Percentiles rank a stretch among this genome's conserved stretches.
Evolutionary conservation across 1,140 invertebrate genomes (phyloP).

Genomic region (silkworm (Bombyx mori)): ASM3026992v2 NC_085113.1:2121001-2121500

Average conservation of each 20-base stretch:
- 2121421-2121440: conserved; percentile 23
- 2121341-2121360: conserved; percentile 31
- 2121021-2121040: too few species aligned
- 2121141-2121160: too few species aligned
- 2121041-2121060: too few species aligned
- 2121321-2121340: conserved; percentile 1
- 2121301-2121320: neutral
- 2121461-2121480: conserved; percentile 21
- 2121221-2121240: too few species aligned
- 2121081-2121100: too few species aligned
- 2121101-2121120: too few species aligned
- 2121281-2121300: conserved; percentile 40
- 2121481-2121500: conserved; percentile 26
- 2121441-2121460: conserved; percentile 28
- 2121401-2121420: conserved; percentile 28
- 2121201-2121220: too few species aligned
- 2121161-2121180: too few species aligned
- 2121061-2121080: too few species aligned
- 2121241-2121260: conserved; percentile 41
- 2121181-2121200: too few species aligned
- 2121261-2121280: conserved; percentile 26
- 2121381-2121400: conserved; percentile 43
- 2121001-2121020: too few species aligned
- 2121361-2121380: conserved; percentile 32
- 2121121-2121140: too few species aligned